phyloP scores from a whole-genome alignment of 2,113 vertebrate species.

The Calyptomena viridis region DNA sequence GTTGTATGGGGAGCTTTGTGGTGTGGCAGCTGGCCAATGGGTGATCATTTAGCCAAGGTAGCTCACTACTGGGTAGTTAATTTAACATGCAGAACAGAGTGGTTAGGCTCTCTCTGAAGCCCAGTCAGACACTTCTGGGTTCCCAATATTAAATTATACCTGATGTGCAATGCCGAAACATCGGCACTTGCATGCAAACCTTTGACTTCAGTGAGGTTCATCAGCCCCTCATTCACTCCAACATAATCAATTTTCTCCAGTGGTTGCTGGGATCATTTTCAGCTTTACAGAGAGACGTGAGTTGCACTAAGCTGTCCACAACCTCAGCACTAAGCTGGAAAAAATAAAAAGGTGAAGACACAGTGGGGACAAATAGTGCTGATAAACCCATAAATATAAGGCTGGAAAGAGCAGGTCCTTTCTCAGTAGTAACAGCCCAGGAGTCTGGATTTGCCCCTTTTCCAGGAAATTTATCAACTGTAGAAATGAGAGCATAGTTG shows the following conservation, averaged over 20 bases:
- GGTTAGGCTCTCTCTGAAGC: constrained; percentile 50
- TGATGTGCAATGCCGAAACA: constrained; percentile 60
- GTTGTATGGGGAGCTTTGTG: constrained; percentile 66
- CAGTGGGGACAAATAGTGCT: neutral
- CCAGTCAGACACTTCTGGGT: constrained; percentile 10
- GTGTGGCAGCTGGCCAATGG: constrained; percentile 73
- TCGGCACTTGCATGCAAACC: constrained; percentile 33
- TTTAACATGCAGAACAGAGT: constrained; percentile 62
- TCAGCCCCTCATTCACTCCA: constrained; percentile 60
- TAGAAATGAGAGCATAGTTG: neutral
- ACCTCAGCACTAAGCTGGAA: neutral
- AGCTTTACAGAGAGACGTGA: constrained; percentile 15
- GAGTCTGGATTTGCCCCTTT: neutral
- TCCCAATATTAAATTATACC: constrained; percentile 66
- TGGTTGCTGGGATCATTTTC: constrained; percentile 22
- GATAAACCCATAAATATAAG: neutral
- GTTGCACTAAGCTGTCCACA: constrained; percentile 25
- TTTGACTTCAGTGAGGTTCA: constrained; percentile 53
- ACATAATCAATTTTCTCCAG: constrained; percentile 67
- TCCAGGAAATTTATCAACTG: neutral
- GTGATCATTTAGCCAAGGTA: constrained; percentile 57
- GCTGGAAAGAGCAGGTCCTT: neutral
- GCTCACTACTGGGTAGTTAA: constrained; percentile 54
- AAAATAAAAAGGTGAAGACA: constrained; percentile 45
- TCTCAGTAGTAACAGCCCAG: neutral